Percentiles rank a stretch among this genome's conserved stretches.
Conservation (phyloP, 2,888 invertebrate genomes). For the Lasioglossum calceatum region DNA sequence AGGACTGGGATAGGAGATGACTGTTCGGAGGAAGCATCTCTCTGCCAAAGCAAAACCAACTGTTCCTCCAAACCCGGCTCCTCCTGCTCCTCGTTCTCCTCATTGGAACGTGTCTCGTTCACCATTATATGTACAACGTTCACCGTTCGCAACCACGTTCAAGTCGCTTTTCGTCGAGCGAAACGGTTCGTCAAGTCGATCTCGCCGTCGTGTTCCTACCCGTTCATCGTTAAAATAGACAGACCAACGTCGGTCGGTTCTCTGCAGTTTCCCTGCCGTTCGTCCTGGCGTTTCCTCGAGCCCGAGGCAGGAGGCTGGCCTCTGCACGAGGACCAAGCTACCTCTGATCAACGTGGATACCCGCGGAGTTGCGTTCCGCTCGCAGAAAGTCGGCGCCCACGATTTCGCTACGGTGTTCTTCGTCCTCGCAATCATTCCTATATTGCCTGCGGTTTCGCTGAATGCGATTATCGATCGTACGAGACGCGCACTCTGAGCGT, state of each 20-base stretch:
- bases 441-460: background rate
- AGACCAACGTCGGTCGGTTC: background rate
- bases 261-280: background rate
- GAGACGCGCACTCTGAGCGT: background rate
- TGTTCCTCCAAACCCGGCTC: background rate
- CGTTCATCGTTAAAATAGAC: background rate
- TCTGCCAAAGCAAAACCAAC: conserved; percentile 1
- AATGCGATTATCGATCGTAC: background rate
- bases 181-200: background rate
- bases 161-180: background rate
- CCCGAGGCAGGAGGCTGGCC: background rate
- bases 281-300: background rate
- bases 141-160: background rate
- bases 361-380: background rate
- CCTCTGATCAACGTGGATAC: background rate
- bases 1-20: background rate
- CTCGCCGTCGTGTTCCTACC: conserved; percentile 11
- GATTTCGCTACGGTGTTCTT: background rate
- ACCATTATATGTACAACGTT: background rate
- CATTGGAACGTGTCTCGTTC: background rate
- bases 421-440: background rate
- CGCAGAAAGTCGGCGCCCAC: background rate
- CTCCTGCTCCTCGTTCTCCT: background rate
- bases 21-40: background rate
- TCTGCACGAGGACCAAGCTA: background rate